Conservation (phyloP, 2,888 invertebrate genomes). For the Drosophila setosimentum region DNA sequence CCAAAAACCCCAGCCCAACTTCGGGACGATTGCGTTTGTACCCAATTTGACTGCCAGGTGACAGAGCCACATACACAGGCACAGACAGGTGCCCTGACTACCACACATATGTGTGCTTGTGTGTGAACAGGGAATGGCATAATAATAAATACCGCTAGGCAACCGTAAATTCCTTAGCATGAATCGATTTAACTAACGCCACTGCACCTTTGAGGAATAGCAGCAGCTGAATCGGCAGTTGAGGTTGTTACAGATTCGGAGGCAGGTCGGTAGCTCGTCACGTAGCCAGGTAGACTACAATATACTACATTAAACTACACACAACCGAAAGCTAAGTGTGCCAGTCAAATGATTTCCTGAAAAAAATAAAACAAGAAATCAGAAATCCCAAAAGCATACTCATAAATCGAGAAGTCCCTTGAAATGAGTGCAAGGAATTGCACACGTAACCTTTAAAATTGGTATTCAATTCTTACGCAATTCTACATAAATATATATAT, state of each 20-base stretch:
- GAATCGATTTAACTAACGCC: constrained; percentile 79
- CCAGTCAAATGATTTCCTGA: constrained; percentile 35
- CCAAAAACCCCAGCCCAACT: constrained; percentile 1
- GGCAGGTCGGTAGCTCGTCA: constrained; percentile 24
- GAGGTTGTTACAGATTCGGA: constrained; percentile 61
- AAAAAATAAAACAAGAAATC: not conserved
- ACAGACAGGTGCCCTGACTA: constrained; percentile 26
- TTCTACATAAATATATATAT: constrained; percentile 15
- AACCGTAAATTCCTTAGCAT: constrained; percentile 76
- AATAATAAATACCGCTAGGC: constrained; percentile 81
- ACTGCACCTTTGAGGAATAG: constrained; percentile 16
- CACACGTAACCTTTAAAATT: constrained; percentile 13
- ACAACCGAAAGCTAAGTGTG: constrained; percentile 45
- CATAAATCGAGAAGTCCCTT: constrained; percentile 3
- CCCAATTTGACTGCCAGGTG: constrained; percentile 60
- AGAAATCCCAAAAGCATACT: constrained; percentile 4
- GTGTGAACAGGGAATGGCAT: constrained; percentile 44
- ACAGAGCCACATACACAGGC: constrained; percentile 30
- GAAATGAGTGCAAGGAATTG: constrained; percentile 13
- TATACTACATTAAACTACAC: constrained; percentile 1
- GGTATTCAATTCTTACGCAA: constrained; percentile 54
- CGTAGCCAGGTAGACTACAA: constrained; percentile 26
- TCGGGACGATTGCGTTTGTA: constrained; percentile 48
- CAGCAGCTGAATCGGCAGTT: constrained; percentile 34
- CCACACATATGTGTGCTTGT: constrained; percentile 15